Conservation (phyloP, 2,113 vertebrate species). For the Cephalopholis sonnerati region DNA sequence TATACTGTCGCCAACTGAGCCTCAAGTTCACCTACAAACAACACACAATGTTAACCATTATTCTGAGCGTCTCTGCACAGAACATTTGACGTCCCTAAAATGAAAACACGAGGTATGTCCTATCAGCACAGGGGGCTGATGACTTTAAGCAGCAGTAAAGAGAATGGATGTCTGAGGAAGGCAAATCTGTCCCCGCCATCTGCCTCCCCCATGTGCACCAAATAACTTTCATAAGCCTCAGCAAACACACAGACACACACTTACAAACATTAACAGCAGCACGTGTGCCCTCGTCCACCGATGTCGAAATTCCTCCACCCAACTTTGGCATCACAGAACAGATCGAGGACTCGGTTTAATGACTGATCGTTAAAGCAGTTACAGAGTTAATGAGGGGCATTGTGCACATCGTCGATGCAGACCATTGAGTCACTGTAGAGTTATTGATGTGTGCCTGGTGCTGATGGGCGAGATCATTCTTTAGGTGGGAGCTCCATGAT, state of each 20-base stretch:
- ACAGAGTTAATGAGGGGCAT: constrained; percentile 52
- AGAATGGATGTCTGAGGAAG: constrained; percentile 56
- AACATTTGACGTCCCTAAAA: not conserved
- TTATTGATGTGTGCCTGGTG: constrained; percentile 40
- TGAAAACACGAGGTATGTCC: constrained; percentile 18
- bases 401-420: constrained; percentile 37
- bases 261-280: constrained; percentile 42
- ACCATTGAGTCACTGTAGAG: constrained; percentile 30
- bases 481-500: not conserved
- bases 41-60: constrained; percentile 21
- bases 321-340: not conserved
- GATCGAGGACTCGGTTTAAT: constrained; percentile 30
- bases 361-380: constrained; percentile 37
- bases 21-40: not conserved
- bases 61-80: constrained; percentile 19
- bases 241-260: constrained; percentile 63
- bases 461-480: constrained; percentile 13
- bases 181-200: constrained; percentile 78
- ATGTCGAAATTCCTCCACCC: constrained; percentile 20
- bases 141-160: constrained; percentile 51
- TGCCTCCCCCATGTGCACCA: constrained; percentile 69
- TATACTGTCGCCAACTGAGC: not conserved
- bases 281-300: not conserved
- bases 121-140: constrained; percentile 26
- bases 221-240: constrained; percentile 67